Conservation (phyloP, 2,888 invertebrate genomes). For the Mythimna vitellina region DNA sequence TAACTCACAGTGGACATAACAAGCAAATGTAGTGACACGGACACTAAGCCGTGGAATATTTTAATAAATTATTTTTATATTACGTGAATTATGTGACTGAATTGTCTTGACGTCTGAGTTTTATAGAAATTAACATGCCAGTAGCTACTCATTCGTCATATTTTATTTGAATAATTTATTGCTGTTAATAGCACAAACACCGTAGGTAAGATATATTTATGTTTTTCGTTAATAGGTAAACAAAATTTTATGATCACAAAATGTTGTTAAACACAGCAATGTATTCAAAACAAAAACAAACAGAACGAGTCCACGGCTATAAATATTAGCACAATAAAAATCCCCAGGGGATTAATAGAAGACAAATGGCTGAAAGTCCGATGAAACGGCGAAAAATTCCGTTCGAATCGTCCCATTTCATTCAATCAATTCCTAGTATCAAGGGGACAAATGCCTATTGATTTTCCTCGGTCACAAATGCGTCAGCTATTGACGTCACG, state of each 20-base stretch:
- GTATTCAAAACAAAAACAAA: conserved; percentile 33
- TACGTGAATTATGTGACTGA: conserved; percentile 5
- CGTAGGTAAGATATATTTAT: background rate
- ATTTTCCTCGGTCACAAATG: conserved; percentile 67
- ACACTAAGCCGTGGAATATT: conserved; percentile 27
- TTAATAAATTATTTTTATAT: conserved; percentile 23
- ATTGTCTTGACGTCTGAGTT: background rate
- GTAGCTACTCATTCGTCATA: background rate
- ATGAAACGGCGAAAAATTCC: conserved; percentile 44
- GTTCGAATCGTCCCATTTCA: conserved; percentile 45
- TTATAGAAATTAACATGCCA: background rate
- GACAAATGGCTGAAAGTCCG: conserved; percentile 41
- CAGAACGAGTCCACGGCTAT: conserved; percentile 18
- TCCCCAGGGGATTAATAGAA: conserved; percentile 31
- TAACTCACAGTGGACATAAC: conserved; percentile 12
- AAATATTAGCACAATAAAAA: conserved; percentile 48
- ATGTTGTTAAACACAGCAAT: conserved; percentile 5
- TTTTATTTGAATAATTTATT: background rate
- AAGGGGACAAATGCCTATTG: conserved; percentile 54
- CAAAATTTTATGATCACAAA: conserved; percentile 10
- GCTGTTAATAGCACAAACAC: background rate
- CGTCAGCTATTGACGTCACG: conserved; percentile 73
- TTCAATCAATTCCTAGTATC: conserved; percentile 59
- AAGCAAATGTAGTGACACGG: conserved; percentile 19
- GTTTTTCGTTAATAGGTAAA: background rate